These are phyloP conservation scores for Dermochelys coriacea DNA, from an alignment of 2,797 vertebrate species.

Conservation along the genomic window DNA sequence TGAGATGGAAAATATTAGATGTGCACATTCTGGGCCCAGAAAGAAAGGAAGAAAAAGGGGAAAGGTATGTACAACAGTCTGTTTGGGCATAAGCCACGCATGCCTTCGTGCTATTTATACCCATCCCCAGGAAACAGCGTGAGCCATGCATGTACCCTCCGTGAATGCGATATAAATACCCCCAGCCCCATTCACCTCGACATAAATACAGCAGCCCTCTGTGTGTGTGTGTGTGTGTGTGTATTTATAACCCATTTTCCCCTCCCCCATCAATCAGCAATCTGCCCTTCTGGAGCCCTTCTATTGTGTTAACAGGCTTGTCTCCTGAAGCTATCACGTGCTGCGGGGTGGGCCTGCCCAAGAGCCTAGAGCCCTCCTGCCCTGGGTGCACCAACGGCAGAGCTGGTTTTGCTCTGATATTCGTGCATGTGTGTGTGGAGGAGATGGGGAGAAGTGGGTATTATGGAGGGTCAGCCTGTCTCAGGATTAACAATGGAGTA, in stretches of 20 bases:
- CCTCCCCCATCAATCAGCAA: neutral
- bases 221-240: neutral
- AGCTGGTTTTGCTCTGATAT: neutral
- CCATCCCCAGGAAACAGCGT: conserved; percentile 42
- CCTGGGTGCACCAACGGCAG: neutral
- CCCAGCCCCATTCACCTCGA: neutral
- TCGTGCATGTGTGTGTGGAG: neutral
- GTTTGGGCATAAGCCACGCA: neutral
- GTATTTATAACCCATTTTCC: neutral
- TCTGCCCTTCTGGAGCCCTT: neutral
- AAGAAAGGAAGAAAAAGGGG: neutral
- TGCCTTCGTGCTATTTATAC: conserved; percentile 69
- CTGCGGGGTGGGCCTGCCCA: neutral
- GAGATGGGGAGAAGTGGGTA: neutral
- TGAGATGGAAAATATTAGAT: neutral
- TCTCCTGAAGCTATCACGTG: neutral
- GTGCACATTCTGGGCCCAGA: neutral
- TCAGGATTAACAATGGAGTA: neutral
- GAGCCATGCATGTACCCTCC: conserved; percentile 50
- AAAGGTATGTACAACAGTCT: neutral
- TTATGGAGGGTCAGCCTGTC: neutral
- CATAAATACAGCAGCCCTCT: neutral
- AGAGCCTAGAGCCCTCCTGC: neutral
- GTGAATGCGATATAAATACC: conserved; percentile 66
- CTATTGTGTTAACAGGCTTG: neutral